These are phyloP conservation scores for Stichodactyla mertensii DNA, from an alignment of 64 coral and sea anemone genomes.

Conservation along the genomic window DNA sequence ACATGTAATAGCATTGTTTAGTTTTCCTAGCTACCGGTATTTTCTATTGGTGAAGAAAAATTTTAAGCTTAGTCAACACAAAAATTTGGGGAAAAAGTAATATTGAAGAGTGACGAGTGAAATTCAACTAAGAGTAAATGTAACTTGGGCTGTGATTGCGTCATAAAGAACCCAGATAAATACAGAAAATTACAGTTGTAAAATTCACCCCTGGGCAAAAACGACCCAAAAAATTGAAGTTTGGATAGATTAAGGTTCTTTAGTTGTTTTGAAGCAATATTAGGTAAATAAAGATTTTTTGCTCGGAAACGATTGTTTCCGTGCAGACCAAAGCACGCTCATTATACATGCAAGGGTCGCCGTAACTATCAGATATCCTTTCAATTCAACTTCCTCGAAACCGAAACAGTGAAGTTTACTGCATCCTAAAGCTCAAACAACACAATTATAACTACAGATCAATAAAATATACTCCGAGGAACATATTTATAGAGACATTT, in stretches of 20 bases:
- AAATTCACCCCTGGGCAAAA: not conserved
- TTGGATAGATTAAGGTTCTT: not conserved
- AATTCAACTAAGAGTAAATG: not conserved
- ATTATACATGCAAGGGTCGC: not conserved
- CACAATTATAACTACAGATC: not conserved
- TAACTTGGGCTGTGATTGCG: not conserved
- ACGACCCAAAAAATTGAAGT: not conserved
- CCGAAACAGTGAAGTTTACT: not conserved
- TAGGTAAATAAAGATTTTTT: not conserved
- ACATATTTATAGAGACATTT: not conserved
- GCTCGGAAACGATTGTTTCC: not conserved
- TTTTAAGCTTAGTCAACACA: no score
- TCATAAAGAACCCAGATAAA: not conserved
- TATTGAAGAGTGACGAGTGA: not conserved
- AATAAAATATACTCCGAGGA: not conserved
- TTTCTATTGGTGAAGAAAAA: no score
- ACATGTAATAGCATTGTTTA: no score
- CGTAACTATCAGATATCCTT: not conserved
- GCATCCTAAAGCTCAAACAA: not conserved
- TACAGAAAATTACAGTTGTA: no score
- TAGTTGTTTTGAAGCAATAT: not conserved
- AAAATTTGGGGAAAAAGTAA: no score
- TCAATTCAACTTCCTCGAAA: constrained; percentile 10
- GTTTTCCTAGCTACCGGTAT: no score
- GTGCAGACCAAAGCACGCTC: not conserved